These are phyloP conservation scores for Athalia rosae DNA, from an alignment of 2,888 invertebrate species.

Conservation along the genomic window DNA sequence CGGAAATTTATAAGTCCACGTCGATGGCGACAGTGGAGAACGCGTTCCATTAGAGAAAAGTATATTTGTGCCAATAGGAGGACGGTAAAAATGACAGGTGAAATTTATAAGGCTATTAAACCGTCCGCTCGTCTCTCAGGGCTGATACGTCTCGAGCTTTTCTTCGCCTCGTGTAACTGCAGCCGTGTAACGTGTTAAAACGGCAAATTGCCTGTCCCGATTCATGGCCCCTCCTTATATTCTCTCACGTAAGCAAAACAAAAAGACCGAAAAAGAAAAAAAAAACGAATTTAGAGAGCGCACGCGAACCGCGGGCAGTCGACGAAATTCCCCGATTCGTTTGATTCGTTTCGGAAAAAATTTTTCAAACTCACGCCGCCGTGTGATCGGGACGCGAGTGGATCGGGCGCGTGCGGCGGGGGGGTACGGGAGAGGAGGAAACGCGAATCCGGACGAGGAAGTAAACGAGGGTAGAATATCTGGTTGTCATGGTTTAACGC, in stretches of 20 bases:
- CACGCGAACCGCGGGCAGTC: not conserved
- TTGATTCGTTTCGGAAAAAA: too few relatives aligned
- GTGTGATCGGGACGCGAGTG: too few relatives aligned
- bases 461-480: not conserved
- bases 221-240: constrained; percentile 10
- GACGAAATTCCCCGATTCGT: too few relatives aligned
- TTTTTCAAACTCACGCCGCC: too few relatives aligned
- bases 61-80: constrained; percentile 37
- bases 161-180: not conserved
- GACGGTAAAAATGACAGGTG: constrained; percentile 43
- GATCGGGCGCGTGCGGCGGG: too few relatives aligned
- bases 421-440: not conserved
- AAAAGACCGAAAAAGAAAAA: constrained; percentile 25
- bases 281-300: not conserved
- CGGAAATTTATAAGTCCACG: not conserved
- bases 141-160: not conserved
- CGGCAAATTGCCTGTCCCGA: constrained; percentile 43
- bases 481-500: constrained; percentile 28
- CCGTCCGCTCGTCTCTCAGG: not conserved
- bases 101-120: constrained; percentile 45
- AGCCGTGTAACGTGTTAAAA: constrained; percentile 34
- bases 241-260: constrained; percentile 40
- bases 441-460: not conserved
- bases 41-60: constrained; percentile 30
- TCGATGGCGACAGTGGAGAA: too few relatives aligned